Conservation (phyloP, 2,888 invertebrate genomes). For the Lepetodrilus schrolli region DNA sequence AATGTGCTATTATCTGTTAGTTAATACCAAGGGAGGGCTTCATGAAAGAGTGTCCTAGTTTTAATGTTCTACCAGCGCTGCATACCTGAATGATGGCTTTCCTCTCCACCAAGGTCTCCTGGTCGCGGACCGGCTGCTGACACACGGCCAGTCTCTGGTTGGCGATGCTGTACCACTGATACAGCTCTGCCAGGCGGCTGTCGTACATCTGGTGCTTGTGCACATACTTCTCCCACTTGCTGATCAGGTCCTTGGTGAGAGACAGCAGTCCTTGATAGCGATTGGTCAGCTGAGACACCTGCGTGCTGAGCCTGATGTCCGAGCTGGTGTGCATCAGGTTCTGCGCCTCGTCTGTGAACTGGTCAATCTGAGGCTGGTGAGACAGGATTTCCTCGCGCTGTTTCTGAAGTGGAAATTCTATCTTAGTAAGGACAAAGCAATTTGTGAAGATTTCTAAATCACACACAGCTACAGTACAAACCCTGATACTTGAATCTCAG, state of each 20-base stretch:
- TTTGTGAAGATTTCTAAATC: too few relatives aligned
- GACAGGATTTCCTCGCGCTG: slow-evolving; percentile 83
- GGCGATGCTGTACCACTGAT: slow-evolving; percentile 92
- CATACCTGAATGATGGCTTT: slow-evolving; percentile 78
- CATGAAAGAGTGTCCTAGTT: too few relatives aligned
- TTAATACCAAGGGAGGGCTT: too few relatives aligned
- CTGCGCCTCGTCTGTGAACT: slow-evolving; percentile 92
- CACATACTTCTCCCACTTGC: slow-evolving; percentile 94
- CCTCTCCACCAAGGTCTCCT: slow-evolving; percentile 90
- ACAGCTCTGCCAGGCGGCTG: slow-evolving; percentile 91
- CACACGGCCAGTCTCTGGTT: slow-evolving; percentile 89
- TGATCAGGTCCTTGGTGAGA: slow-evolving; percentile 91
- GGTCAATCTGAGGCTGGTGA: slow-evolving; percentile 89
- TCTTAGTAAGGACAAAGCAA: too few relatives aligned
- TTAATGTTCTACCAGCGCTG: neutral
- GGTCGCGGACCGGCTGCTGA: slow-evolving; percentile 85
- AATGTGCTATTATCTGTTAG: too few relatives aligned
- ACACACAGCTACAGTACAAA: too few relatives aligned
- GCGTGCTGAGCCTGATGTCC: slow-evolving; percentile 83
- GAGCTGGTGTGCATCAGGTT: slow-evolving; percentile 88
- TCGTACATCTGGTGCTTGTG: slow-evolving; percentile 94
- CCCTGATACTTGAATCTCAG: too few relatives aligned
- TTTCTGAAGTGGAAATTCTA: slow-evolving; percentile 60
- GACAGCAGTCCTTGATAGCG: slow-evolving; percentile 93
- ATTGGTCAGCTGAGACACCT: slow-evolving; percentile 91